Conservation (phyloP, 2,113 vertebrate genomes). For the Caracal caracal region DNA sequence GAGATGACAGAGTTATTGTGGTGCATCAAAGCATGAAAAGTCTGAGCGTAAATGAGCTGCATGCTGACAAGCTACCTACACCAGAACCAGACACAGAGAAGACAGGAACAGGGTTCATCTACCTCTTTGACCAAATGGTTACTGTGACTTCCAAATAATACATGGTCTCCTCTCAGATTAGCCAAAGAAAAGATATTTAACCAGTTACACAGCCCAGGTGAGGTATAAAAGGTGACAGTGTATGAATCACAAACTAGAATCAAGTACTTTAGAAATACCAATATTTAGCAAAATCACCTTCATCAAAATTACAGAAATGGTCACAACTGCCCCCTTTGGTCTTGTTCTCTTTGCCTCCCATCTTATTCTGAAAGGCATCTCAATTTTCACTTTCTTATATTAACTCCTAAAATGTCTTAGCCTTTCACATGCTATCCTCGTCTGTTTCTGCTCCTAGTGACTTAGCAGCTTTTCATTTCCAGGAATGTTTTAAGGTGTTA, state of each 20-base stretch:
- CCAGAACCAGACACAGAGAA: not conserved
- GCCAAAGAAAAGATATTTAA: not conserved
- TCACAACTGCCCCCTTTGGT: accelerated
- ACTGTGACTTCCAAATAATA: not conserved
- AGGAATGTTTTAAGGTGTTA: constrained; percentile 26
- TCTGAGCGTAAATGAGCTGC: not conserved
- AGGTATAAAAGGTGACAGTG: not conserved
- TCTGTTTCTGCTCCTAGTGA: not conserved
- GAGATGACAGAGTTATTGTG: not conserved
- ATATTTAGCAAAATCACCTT: not conserved
- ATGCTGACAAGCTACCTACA: not conserved
- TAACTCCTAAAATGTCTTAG: not conserved
- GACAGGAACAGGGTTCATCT: not conserved
- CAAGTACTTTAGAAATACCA: not conserved
- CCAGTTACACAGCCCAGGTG: not conserved
- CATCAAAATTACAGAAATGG: not conserved
- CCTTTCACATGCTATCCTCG: not conserved
- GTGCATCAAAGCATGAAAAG: not conserved
- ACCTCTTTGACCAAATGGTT: not conserved
- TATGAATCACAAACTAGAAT: not conserved
- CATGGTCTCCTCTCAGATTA: not conserved
- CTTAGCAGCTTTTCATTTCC: constrained; percentile 26
- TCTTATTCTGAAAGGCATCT: not conserved
- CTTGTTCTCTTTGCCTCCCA: not conserved
- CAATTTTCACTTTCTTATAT: not conserved